phyloP scores from a whole-genome alignment of 1,140 invertebrate genomes.

The Euschistus heros region DNA sequence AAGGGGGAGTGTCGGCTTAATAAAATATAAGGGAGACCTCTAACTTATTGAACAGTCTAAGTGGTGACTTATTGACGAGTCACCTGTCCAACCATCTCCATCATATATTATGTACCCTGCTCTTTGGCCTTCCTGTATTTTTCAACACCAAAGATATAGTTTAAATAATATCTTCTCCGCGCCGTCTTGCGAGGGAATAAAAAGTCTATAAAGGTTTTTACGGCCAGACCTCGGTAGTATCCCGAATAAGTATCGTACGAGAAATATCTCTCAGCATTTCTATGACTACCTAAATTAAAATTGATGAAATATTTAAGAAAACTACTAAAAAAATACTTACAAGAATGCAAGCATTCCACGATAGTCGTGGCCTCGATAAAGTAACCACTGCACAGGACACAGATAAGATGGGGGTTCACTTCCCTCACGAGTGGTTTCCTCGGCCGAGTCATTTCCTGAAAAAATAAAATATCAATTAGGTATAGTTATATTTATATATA shows the following conservation, averaged over 20 bases:
- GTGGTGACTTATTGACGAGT: not conserved
- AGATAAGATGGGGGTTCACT: conserved; percentile 54
- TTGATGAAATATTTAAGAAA: not conserved
- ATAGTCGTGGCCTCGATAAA: conserved; percentile 91
- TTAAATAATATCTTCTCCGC: too few species aligned
- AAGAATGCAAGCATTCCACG: conserved; percentile 88
- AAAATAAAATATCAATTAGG: not conserved
- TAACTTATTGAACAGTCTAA: not conserved
- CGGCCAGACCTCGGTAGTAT: too few species aligned
- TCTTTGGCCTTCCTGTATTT: too few species aligned
- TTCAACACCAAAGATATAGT: too few species aligned
- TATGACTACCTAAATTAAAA: not conserved
- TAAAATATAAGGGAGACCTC: not conserved
- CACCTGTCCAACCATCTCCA: not conserved
- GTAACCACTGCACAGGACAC: conserved; percentile 81
- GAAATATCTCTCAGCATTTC: not conserved
- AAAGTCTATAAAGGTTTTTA: too few species aligned
- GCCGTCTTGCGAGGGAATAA: too few species aligned
- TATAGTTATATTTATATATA: not conserved
- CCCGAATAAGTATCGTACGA: too few species aligned
- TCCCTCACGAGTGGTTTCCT: conserved; percentile 33
- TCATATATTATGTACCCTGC: too few species aligned
- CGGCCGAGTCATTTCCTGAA: conserved; percentile 17
- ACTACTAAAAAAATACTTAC: too few species aligned
- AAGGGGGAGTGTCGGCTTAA: too few species aligned